Base-by-base conservation (phyloP, 2,797 vertebrate species). In the Melanotaenia maccullochi region DNA sequence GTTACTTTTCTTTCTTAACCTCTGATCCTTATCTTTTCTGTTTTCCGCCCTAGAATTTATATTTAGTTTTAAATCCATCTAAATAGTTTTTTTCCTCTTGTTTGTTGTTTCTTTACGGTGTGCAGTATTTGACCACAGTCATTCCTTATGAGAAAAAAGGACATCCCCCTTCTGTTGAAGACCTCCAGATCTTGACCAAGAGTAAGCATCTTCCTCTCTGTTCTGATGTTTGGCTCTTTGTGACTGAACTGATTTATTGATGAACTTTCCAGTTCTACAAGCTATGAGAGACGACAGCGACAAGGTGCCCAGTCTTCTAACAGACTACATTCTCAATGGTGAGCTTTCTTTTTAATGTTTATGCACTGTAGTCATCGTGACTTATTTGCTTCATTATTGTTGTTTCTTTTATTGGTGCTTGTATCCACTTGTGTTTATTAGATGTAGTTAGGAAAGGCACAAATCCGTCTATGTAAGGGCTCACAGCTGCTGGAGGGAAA, bases 321-420 rank as follows among this genome's bases (percentile, higher is more conserved):
- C 98, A 72, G 97, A 99, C 89, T 99, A 99, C 73, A 99, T 99
- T 80, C 96, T 99, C 88, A 99, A 98, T 94, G 97, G 97, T 99
- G 90, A 95, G 91, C 3, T 22, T 40, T 28, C 20, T 9, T 51
- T 3, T 36, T 33, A 9, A 3, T 16, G 20, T 54, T 64, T 14
- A 1, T 13, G 22, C 9, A 9, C 24, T 40, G 1, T 47, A 1
- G 3, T 20, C 16, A 42, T 18, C 1, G 16, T 44, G 42, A 44
- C 16, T 44, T 44, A 44, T 18, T 44, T 44, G 16, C 42, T 44
- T 54, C 4, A 14, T 54, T 13, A 14, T 54, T 25, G 4, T 14
- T 12, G 12, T 14, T 54, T 54, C 24, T 44, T 44, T 44, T 44
- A 44, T 44, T 44, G 42, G 16, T 44, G 42, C 42, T 16, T 42